Evolutionary conservation across 2,888 invertebrate genomes (phyloP).

Genomic region (Xanthostigma xanthostigma): DNA sequence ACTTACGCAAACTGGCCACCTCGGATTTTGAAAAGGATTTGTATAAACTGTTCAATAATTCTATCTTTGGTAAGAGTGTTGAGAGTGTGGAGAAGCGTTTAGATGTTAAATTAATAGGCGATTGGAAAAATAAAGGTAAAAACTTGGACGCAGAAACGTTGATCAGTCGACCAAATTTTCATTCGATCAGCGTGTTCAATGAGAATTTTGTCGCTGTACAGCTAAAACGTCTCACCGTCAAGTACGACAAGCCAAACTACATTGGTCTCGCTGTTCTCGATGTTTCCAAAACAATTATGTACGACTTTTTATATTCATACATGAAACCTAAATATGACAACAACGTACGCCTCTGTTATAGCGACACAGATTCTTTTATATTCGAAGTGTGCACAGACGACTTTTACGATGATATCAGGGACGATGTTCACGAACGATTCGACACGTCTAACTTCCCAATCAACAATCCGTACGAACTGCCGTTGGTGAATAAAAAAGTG

Average conservation of each 20-base stretch:
- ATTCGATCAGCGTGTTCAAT: conserved; percentile 18
- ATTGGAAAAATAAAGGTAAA: conserved; percentile 21
- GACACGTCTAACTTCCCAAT: conserved; percentile 16
- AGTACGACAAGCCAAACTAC: too few species aligned
- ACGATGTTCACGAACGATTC: conserved; percentile 12
- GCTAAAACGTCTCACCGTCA: too few species aligned
- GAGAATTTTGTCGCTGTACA: conserved; percentile 20
- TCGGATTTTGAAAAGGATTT: conserved; percentile 25
- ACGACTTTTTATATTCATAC: conserved; percentile 18
- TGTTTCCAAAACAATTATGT: conserved; percentile 19
- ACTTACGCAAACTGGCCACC: too few species aligned
- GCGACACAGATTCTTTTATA: conserved; percentile 12
- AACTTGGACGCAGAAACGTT: conserved; percentile 14
- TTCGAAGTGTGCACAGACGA: conserved; percentile 8
- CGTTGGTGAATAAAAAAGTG: conserved; percentile 17
- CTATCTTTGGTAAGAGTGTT: conserved; percentile 24
- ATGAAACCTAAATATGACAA: conserved; percentile 10
- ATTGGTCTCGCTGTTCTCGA: too few species aligned
- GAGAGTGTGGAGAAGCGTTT: conserved; percentile 21
- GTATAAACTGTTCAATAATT: conserved; percentile 25
- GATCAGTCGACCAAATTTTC: conserved; percentile 19
- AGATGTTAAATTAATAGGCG: conserved; percentile 19
- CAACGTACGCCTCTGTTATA: conserved; percentile 12
- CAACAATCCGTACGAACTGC: conserved; percentile 14
- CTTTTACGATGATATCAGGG: conserved; percentile 10